Conservation (phyloP, 2,888 invertebrate species). For the Exephanes ischioxanthus region DNA sequence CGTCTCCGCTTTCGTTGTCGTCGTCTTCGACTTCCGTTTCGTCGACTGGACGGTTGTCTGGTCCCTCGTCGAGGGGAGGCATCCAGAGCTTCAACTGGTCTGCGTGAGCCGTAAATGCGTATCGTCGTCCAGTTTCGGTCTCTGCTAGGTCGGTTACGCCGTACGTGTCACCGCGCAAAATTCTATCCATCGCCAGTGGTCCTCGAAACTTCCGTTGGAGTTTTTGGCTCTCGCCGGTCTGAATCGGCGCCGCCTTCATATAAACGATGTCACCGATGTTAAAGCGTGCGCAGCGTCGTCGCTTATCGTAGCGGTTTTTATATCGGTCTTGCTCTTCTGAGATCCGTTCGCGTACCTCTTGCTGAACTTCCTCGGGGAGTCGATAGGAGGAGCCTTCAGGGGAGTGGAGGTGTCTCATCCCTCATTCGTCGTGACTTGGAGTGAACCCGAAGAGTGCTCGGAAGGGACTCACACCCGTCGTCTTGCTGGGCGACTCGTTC, state of each 20-base stretch:
- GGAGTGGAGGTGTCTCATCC: slow-evolving; percentile 8
- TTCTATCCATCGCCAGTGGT: slow-evolving; percentile 32
- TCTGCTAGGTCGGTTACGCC: slow-evolving; percentile 20
- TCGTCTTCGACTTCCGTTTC: neutral
- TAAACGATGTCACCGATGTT: slow-evolving; percentile 36
- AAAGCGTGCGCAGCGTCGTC: slow-evolving; percentile 7
- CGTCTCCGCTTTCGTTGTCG: neutral
- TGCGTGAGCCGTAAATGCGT: slow-evolving; percentile 50
- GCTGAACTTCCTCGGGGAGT: slow-evolving; percentile 41
- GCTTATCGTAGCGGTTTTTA: slow-evolving; percentile 35
- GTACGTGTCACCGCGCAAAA: slow-evolving; percentile 44
- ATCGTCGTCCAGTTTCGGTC: slow-evolving; percentile 14
- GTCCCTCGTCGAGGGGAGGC: neutral
- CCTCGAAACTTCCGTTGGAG: slow-evolving; percentile 46
- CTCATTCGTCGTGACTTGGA: slow-evolving; percentile 54
- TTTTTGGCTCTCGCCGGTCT: slow-evolving; percentile 46
- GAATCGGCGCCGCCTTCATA: slow-evolving; percentile 21
- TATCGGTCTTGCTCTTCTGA: neutral
- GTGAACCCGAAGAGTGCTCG: slow-evolving; percentile 63
- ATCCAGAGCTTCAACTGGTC: slow-evolving; percentile 55
- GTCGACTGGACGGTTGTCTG: neutral
- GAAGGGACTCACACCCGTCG: slow-evolving; percentile 64
- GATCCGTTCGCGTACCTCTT: slow-evolving; percentile 29
- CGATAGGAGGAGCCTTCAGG: slow-evolving; percentile 21
- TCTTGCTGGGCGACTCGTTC: slow-evolving; percentile 60